phyloP scores from a whole-genome alignment of 2,797 vertebrate species.

The Mycteria americana region DNA sequence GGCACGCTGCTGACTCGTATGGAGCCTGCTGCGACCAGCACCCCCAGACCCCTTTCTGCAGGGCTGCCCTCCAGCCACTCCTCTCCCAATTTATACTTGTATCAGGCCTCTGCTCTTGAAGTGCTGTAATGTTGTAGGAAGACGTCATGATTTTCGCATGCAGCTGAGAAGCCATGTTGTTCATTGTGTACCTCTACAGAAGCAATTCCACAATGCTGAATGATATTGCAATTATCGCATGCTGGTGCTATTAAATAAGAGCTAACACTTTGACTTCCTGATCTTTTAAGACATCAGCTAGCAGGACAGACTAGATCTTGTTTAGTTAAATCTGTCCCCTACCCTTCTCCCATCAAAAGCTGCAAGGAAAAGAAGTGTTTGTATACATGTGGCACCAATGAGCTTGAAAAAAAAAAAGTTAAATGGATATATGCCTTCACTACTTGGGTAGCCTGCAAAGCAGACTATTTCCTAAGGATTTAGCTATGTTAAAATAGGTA shows the following conservation, averaged over 20 bases:
- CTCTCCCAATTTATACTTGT: not conserved
- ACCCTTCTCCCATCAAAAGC: not conserved
- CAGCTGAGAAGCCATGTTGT: not conserved
- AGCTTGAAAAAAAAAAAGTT: not conserved
- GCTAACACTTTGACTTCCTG: not conserved
- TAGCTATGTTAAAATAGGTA: not conserved
- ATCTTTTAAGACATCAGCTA: not conserved
- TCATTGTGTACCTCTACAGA: not conserved
- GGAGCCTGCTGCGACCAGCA: not conserved
- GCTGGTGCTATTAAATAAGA: not conserved
- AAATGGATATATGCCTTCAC: not conserved
- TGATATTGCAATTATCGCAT: not conserved
- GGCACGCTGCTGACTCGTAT: accelerated
- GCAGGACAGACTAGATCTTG: not conserved
- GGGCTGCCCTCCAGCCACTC: not conserved
- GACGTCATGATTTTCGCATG: accelerated
- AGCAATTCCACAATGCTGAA: not conserved
- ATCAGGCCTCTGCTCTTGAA: accelerated
- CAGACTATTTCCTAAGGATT: not conserved
- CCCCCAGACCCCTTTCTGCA: not conserved
- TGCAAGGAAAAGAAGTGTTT: not conserved
- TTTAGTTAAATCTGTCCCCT: not conserved
- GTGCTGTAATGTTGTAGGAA: not conserved
- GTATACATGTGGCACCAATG: not conserved
- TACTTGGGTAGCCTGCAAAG: not conserved